Percentiles rank a stretch among this genome's conserved stretches.
phyloP scores from a whole-genome alignment of 2,797 vertebrate genomes.

The Gallinago stenura region DNA sequence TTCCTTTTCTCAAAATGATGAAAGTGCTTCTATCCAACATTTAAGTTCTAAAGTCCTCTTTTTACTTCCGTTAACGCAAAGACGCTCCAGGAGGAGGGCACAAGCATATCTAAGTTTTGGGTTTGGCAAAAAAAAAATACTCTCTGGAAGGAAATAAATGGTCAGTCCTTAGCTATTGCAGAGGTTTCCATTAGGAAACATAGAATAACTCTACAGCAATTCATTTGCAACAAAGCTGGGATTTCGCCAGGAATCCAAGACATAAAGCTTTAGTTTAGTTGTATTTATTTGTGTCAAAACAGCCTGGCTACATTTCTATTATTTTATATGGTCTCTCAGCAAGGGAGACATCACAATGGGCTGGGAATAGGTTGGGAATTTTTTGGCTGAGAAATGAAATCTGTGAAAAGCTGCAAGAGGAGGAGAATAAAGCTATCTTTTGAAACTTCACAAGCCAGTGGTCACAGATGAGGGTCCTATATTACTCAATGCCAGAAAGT shows the following conservation, averaged over 20 bases:
- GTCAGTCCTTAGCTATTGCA: background rate
- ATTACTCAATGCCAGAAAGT: constrained; percentile 40
- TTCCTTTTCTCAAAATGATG: background rate
- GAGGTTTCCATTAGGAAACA: background rate
- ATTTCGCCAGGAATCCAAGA: background rate
- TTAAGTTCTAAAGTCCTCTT: background rate
- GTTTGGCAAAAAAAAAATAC: background rate
- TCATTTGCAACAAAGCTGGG: constrained; percentile 20
- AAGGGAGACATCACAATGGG: constrained; percentile 2
- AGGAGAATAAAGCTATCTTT: constrained; percentile 56
- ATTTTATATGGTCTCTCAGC: constrained; percentile 12
- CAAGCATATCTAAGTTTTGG: background rate
- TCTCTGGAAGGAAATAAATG: background rate
- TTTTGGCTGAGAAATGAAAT: constrained; percentile 1
- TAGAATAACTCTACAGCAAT: background rate
- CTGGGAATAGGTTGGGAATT: background rate
- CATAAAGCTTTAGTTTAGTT: background rate
- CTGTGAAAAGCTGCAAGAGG: constrained; percentile 19
- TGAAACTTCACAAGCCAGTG: constrained; percentile 31
- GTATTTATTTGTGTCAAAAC: constrained; percentile 11
- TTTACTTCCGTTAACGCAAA: background rate
- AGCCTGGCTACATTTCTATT: background rate
- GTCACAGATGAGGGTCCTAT: constrained; percentile 15
- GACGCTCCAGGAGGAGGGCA: background rate
- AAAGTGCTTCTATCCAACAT: background rate